These are phyloP conservation scores for Brachionus paranguensis DNA, from an alignment of 1,140 invertebrate genomes.

Conservation along the genomic window DNA sequence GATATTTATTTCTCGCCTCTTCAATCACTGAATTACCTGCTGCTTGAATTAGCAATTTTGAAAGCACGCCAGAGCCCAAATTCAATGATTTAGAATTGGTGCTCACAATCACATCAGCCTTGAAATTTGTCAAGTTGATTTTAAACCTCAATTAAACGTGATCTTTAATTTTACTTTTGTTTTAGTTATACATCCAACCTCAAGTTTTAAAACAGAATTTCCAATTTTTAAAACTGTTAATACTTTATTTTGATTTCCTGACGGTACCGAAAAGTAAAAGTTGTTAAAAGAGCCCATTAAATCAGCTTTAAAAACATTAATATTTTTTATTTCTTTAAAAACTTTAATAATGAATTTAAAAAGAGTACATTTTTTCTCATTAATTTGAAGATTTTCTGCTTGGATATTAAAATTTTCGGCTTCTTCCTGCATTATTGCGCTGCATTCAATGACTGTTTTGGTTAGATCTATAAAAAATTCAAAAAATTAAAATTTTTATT, in stretches of 20 bases:
- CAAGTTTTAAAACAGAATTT: background rate
- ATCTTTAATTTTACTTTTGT: background rate
- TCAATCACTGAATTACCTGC: background rate
- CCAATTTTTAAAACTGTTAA: background rate
- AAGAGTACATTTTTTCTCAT: background rate
- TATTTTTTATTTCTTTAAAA: too few species aligned
- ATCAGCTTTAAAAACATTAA: too few species aligned
- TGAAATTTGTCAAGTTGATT: background rate
- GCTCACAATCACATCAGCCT: conserved; percentile 8
- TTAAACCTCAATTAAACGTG: background rate
- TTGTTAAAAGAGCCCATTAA: background rate
- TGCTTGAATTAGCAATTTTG: background rate
- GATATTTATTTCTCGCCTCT: background rate
- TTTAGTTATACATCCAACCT: background rate
- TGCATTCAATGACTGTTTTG: background rate
- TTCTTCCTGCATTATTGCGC: background rate
- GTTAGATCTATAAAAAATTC: background rate
- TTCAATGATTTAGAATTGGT: background rate
- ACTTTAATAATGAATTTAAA: too few species aligned
- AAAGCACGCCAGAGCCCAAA: background rate
- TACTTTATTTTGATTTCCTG: background rate
- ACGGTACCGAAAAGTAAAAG: background rate
- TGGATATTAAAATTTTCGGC: background rate
- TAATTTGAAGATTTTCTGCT: background rate
- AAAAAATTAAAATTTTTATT: background rate